Evolutionary conservation across 2,888 invertebrate genomes (phyloP), one percentile per base, ranked within the genome.

Genomic region (Acrocyrtus sp.): DNA sequence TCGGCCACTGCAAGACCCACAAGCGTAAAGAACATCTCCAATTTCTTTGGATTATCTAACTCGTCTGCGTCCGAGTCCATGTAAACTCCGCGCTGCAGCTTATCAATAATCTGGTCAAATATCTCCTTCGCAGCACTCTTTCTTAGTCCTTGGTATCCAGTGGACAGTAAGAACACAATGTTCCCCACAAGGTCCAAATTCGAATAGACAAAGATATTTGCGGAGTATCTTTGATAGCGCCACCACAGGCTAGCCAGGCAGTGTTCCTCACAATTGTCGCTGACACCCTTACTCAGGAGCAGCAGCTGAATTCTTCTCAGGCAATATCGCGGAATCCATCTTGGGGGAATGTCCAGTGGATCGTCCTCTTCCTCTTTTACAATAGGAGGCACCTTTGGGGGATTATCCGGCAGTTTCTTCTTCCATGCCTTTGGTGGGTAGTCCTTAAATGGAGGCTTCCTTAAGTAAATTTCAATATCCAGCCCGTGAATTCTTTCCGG

Each of bases 161-260:
- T 48, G 17, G 63, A 43, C 24, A 79, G 26, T 4, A 47, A 34
- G 3, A 69, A 43, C 22, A 76, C 48, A 12, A 77, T 72, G 45
- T 76, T 74, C 12, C 67, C 75, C 24, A 75, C 51, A 39, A 56
- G 26, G 54, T 72, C 74, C 10, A 70, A 19, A 62, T 77, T 76
- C 8, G 57, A 63, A 17, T 73, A 54, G 17, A 56, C 45, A 10
- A 79, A 70, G 1, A 75, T 77, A n/a, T 74, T 45, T 5, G 75
- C 60, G n/a, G 74, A 65, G 21, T 60, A 57, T n/a, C 43, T 67
- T 43, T 73, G 53, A 50, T 77, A 79, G 1, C 63, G 47, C 2
- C 56, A 27, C 79, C 79, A 79, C 4, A 75, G 34, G 6, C 43
- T 57, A 39, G 39, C 12, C 39, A 10, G 12, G 39, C 6, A 12